These are phyloP conservation scores for Brachynemurus nebulosus DNA, from an alignment of 2,888 invertebrate species.

Conservation along the genomic window DNA sequence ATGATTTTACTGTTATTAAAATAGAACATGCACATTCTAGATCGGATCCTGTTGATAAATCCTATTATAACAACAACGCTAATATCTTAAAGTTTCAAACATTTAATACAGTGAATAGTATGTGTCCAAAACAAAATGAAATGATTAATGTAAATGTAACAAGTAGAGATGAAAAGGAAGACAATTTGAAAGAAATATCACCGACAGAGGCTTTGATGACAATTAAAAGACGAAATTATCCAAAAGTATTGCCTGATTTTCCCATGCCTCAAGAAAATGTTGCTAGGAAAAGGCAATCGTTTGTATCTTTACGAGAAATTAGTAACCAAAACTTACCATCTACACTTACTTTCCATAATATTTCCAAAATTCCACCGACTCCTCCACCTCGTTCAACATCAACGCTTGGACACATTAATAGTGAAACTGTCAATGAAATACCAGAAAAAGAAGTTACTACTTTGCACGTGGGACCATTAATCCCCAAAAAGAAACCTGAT, in stretches of 20 bases:
- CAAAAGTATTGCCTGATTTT: slow-evolving; percentile 74
- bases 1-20: slow-evolving; percentile 29
- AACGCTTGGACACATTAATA: slow-evolving; percentile 44
- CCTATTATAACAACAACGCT: slow-evolving; percentile 33
- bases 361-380: slow-evolving; percentile 42
- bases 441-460: slow-evolving; percentile 37
- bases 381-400: slow-evolving; percentile 63
- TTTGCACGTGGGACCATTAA: slow-evolving; percentile 39
- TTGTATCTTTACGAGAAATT: background rate
- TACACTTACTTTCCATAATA: background rate
- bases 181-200: slow-evolving; percentile 34
- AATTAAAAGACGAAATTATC: slow-evolving; percentile 65
- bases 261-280: slow-evolving; percentile 29
- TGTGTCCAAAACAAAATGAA: no score
- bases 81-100: slow-evolving; percentile 24
- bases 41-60: slow-evolving; percentile 53
- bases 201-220: slow-evolving; percentile 58
- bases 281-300: slow-evolving; percentile 40
- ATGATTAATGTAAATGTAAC: slow-evolving; percentile 51
- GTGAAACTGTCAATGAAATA: slow-evolving; percentile 29
- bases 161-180: slow-evolving; percentile 42
- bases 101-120: no score
- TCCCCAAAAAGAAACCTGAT: slow-evolving; percentile 31
- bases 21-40: slow-evolving; percentile 50
- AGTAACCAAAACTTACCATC: background rate